Base-by-base conservation (phyloP, 2,797 vertebrate genomes). In the Pseudotriccus pelzelni region DNA sequence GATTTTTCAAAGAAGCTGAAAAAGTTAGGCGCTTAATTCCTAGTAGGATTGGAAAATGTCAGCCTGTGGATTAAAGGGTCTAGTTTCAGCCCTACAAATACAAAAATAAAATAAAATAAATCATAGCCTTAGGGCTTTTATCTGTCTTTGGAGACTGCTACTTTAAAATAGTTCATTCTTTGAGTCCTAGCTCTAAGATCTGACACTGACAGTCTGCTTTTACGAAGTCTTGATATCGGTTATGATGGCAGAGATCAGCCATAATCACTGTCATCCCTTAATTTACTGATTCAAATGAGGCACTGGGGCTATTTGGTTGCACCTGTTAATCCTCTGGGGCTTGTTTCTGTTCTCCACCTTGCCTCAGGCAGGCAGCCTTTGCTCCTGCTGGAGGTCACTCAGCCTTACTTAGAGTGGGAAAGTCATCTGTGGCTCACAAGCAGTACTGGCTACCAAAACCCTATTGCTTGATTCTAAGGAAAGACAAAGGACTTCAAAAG, bases 261-360 rank as follows among this genome's bases (percentile, higher is more conserved):
- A 14, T 59, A 82, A 95, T 90, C 89, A 62, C 50, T 32, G 58
- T 79, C 87, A 92, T 47, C 39, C 81, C 47, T 94, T 84, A 89
- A 90, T 94, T 90, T 84, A 56, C 46, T 77, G 78, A 84, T 89
- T 92, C 68, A 94, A 77, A 93, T 93, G 84, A 86, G 64, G 66
- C 58, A 28, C 73, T 58, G 62, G 58, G 58, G 78, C 68, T 89
- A 73, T 87, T 91, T 93, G 63, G 67, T 79, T 95, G 86, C 90
- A 93, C 88, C 78, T 95, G 77, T 60, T 70, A 94, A 70, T 92
- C 81, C 59, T 73, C 1, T 63, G 86, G 85, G 90, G 73, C 36
- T 43, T 47, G 82, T 76, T 93, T 82, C 64, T 74, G 20, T 60
- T 89, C 81, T 89, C 86, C 75, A 90, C 84, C 77, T 95, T 85